A percentile compares a stretch with the other conserved stretches of the same genome.
These are phyloP conservation scores for Nomada ferruginata DNA, from an alignment of 2,888 invertebrate species.

Conservation along the genomic window DNA sequence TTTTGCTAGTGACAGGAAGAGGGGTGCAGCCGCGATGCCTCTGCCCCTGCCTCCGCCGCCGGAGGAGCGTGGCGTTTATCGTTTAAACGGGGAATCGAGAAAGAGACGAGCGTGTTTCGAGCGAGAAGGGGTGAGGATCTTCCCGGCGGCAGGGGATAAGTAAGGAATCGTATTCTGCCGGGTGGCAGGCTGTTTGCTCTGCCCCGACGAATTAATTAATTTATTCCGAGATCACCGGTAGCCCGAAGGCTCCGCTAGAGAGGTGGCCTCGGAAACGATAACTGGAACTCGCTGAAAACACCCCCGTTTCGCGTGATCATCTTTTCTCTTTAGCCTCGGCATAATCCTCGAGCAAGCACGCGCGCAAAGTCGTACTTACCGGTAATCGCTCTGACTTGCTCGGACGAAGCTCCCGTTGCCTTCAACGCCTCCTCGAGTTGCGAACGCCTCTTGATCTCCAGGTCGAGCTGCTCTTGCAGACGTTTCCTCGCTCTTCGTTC, in stretches of 20 bases:
- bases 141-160: slow-evolving; percentile 76
- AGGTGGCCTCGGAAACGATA: slow-evolving; percentile 28
- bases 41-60: slow-evolving; percentile 43
- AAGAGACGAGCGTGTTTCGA: neutral
- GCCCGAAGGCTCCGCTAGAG: slow-evolving; percentile 59
- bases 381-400: slow-evolving; percentile 92
- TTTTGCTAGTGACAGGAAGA: slow-evolving; percentile 84
- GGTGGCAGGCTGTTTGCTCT: slow-evolving; percentile 82
- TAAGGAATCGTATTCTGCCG: slow-evolving; percentile 81
- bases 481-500: slow-evolving; percentile 93
- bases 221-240: slow-evolving; percentile 79
- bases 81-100: slow-evolving; percentile 27
- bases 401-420: slow-evolving; percentile 90
- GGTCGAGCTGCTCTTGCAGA: slow-evolving; percentile 93
- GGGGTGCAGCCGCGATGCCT: slow-evolving; percentile 64
- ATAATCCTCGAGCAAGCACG: slow-evolving; percentile 39
- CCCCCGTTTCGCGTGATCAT: slow-evolving; percentile 13
- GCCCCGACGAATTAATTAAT: slow-evolving; percentile 81
- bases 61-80: slow-evolving; percentile 48
- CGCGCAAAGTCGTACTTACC: slow-evolving; percentile 85
- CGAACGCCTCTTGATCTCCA: slow-evolving; percentile 91
- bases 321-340: neutral
- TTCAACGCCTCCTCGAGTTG: slow-evolving; percentile 93
- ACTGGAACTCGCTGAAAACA: slow-evolving; percentile 37
- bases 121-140: slow-evolving; percentile 57